A percentile compares a stretch with the other conserved stretches of the same genome.
Evolutionary conservation across 2,113 vertebrate genomes (phyloP).

Genomic region (Mormoops blainvillei): DNA sequence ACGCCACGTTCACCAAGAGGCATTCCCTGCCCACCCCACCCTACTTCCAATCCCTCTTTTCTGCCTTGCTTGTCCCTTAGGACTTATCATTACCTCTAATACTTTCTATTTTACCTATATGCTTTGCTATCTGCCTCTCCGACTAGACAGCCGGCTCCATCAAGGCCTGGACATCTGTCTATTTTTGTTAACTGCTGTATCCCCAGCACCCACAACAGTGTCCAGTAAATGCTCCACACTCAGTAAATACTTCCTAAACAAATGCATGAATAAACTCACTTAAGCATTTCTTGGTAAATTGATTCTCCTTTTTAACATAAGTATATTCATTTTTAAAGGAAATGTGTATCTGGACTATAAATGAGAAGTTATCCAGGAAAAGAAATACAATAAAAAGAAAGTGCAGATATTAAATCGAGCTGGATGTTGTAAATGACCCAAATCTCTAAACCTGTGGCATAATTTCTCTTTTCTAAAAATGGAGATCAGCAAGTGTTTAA

Average conservation of each 20-base stretch:
- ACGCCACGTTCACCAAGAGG: background rate
- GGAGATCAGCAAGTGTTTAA: background rate
- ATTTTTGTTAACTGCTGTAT: background rate
- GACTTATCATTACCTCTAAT: background rate
- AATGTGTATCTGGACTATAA: background rate
- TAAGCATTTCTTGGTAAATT: background rate
- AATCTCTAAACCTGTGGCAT: background rate
- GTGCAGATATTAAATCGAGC: background rate
- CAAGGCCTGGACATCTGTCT: background rate
- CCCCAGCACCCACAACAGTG: background rate
- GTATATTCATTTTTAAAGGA: conserved; percentile 3
- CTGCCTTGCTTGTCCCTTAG: background rate
- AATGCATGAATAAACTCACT: background rate
- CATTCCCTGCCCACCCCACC: background rate
- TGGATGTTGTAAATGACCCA: background rate
- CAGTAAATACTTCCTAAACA: background rate
- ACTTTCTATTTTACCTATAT: background rate
- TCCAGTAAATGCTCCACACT: background rate
- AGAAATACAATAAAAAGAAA: conserved; percentile 20
- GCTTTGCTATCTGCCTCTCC: background rate
- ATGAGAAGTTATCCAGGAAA: conserved; percentile 19
- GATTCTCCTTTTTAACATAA: background rate
- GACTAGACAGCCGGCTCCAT: background rate
- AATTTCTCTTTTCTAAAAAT: conserved; percentile 3
- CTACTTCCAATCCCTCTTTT: too few species aligned